These are phyloP conservation scores for Strix uralensis DNA, from an alignment of 2,113 vertebrate species.

Conservation along the genomic window DNA sequence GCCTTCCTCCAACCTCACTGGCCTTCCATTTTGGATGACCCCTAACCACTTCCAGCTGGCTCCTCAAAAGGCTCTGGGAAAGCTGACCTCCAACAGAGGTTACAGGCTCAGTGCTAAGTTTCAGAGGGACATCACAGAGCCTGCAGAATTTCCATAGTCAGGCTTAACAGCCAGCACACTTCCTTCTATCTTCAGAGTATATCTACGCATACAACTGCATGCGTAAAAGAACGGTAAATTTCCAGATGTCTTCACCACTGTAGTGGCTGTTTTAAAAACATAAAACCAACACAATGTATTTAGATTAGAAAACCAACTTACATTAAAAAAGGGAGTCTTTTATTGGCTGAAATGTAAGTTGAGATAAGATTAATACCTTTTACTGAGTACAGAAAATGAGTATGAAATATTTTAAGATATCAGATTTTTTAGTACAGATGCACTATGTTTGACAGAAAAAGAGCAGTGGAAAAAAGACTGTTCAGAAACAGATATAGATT, in stretches of 20 bases:
- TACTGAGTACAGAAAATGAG: not conserved
- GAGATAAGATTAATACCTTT: not conserved
- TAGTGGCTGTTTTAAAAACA: not conserved
- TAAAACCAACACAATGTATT: not conserved
- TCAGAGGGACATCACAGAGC: not conserved
- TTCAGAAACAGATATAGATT: not conserved
- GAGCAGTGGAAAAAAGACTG: not conserved
- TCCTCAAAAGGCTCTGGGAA: not conserved
- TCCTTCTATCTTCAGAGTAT: not conserved
- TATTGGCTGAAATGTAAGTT: not conserved
- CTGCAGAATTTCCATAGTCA: not conserved
- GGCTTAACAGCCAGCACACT: not conserved
- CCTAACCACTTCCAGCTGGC: not conserved
- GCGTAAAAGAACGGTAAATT: not conserved
- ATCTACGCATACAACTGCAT: rapidly evolving
- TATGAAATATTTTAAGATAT: not conserved
- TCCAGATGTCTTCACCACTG: not conserved
- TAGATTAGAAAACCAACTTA: not conserved
- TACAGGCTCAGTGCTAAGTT: not conserved
- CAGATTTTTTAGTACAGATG: not conserved
- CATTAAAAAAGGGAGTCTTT: not conserved
- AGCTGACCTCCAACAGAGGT: not conserved
- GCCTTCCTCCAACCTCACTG: not conserved
- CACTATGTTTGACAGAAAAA: not conserved
- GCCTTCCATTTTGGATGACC: too few species aligned